These are phyloP conservation scores for Baronia brevicornis DNA, from an alignment of 2,888 invertebrate genomes.

Conservation along the genomic window DNA sequence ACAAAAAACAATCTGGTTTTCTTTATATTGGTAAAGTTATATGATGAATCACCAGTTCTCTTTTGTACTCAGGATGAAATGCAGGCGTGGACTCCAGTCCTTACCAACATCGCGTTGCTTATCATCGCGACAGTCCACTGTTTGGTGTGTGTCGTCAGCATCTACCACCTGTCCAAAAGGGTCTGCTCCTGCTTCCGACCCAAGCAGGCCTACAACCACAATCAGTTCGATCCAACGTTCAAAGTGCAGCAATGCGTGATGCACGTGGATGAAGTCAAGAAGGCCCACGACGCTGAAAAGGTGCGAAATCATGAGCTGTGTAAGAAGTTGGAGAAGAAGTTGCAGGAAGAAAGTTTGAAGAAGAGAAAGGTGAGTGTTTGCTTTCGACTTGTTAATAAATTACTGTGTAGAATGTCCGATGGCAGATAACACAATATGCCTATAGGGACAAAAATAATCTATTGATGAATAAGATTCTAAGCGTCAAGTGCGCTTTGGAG, in stretches of 20 bases:
- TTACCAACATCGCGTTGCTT: slow-evolving; percentile 78
- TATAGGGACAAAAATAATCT: no score
- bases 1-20: no score
- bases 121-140: slow-evolving; percentile 76
- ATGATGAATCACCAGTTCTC: background rate
- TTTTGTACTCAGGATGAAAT: slow-evolving; percentile 56
- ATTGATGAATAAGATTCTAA: no score
- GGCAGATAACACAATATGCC: no score
- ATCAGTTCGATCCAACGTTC: slow-evolving; percentile 64
- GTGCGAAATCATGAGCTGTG: slow-evolving; percentile 47
- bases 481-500: no score
- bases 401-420: no score
- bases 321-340: slow-evolving; percentile 55
- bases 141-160: slow-evolving; percentile 65
- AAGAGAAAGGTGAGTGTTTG: slow-evolving; percentile 45
- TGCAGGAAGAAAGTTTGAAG: slow-evolving; percentile 47
- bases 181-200: slow-evolving; percentile 75
- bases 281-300: slow-evolving; percentile 36
- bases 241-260: slow-evolving; percentile 47
- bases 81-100: slow-evolving; percentile 76
- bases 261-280: slow-evolving; percentile 54
- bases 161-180: slow-evolving; percentile 71
- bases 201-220: slow-evolving; percentile 65
- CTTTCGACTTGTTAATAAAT: no score
- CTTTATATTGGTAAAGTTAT: no score